These are phyloP conservation scores for Lerista edwardsae DNA, from an alignment of 2,797 vertebrate species.

Conservation along the genomic window DNA sequence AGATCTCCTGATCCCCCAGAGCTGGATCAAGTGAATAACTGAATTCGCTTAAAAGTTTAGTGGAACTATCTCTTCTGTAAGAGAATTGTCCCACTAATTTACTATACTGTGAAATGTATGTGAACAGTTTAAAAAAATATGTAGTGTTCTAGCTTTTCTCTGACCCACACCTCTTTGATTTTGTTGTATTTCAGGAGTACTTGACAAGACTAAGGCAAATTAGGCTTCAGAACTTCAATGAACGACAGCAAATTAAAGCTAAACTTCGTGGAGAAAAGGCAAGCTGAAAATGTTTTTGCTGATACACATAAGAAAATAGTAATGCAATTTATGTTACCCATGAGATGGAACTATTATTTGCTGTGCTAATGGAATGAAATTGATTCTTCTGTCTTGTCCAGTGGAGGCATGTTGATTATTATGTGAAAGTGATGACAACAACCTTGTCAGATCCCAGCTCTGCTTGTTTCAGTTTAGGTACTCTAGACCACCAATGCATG, in stretches of 20 bases:
- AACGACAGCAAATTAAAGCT: slow-evolving; percentile 97
- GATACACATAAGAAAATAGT: background rate
- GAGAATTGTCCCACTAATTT: background rate
- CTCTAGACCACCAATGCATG: background rate
- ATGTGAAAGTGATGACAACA: background rate
- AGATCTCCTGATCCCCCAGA: background rate
- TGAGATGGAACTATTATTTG: background rate
- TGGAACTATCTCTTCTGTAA: background rate
- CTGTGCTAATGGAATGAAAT: background rate
- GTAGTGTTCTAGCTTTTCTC: background rate
- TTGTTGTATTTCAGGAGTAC: slow-evolving; percentile 85
- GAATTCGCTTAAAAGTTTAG: slow-evolving; percentile 12
- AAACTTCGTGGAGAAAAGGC: slow-evolving; percentile 95
- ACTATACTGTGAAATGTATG: slow-evolving; percentile 45
- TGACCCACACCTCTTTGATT: slow-evolving; percentile 4
- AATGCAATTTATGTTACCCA: background rate
- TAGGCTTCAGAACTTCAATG: slow-evolving; percentile 97
- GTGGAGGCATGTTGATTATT: background rate
- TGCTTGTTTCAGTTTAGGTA: background rate
- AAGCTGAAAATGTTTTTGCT: slow-evolving; percentile 53
- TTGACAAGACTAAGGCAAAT: slow-evolving; percentile 92
- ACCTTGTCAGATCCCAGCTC: background rate
- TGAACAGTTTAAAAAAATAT: background rate
- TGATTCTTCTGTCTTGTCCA: background rate
- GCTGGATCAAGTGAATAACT: background rate